A percentile compares a stretch with the other conserved stretches of the same genome.
Conservation (phyloP, 2,113 vertebrate species). For the Elgaria multicarinata region DNA sequence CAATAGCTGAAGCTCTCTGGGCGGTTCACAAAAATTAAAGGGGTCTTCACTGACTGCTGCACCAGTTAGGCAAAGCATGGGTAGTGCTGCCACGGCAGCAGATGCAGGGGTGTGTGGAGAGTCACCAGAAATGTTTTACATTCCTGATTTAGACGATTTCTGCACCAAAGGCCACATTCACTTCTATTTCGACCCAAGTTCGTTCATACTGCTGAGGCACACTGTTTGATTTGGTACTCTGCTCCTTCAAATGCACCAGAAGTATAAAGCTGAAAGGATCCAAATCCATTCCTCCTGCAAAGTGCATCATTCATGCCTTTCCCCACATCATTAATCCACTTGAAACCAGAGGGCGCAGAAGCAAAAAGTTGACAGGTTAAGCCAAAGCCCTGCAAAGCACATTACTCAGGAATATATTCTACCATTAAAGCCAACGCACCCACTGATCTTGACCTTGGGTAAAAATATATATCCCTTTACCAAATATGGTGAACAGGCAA, state of each 20-base stretch:
- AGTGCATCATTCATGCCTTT: not conserved
- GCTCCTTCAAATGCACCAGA: not conserved
- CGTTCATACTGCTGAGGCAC: not conserved
- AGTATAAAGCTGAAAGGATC: not conserved
- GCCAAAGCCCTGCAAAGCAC: not conserved
- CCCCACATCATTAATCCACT: not conserved
- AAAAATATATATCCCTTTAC: not conserved
- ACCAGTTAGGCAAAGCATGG: too few species aligned
- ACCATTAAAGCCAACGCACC: not conserved
- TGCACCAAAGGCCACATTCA: not conserved
- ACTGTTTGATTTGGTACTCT: not conserved
- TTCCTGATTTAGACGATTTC: not conserved
- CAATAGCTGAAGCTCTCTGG: too few species aligned
- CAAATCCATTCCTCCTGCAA: not conserved
- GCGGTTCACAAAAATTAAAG: too few species aligned
- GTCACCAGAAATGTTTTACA: too few species aligned
- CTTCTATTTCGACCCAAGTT: not conserved
- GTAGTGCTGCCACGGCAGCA: too few species aligned
- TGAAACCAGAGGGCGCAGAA: not conserved
- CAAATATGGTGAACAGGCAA: not conserved
- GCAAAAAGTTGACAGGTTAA: not conserved
- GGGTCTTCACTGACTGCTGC: not conserved
- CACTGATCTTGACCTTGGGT: not conserved
- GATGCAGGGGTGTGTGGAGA: too few species aligned
- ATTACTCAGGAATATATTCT: not conserved